phyloP scores from a whole-genome alignment of 1,140 invertebrate genomes.

The Centruroides sculpturatus region DNA sequence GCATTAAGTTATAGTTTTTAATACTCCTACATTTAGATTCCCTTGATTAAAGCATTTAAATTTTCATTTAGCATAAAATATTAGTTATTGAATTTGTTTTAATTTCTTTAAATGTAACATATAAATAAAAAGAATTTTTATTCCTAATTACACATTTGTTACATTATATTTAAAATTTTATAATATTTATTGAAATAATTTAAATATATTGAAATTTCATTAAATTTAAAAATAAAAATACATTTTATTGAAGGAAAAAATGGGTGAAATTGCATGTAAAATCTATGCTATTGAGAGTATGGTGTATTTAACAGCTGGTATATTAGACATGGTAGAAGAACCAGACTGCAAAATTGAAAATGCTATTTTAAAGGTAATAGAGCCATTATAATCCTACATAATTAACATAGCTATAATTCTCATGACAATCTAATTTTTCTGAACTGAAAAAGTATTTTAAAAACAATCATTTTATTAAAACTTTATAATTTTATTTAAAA shows the following conservation, averaged over 20 bases:
- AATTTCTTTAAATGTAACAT: too few species aligned
- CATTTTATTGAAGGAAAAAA: slow-evolving; percentile 28
- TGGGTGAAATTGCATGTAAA: slow-evolving; percentile 37
- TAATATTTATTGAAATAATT: too few species aligned
- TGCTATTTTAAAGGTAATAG: slow-evolving; percentile 28
- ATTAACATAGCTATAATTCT: neutral
- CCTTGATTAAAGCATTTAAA: too few species aligned
- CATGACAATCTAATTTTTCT: neutral
- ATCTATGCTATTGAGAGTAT: slow-evolving; percentile 64
- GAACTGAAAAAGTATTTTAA: neutral
- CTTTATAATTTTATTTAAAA: too few species aligned
- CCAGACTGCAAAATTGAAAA: slow-evolving; percentile 44
- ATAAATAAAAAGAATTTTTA: too few species aligned
- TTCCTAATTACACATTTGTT: neutral
- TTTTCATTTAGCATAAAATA: too few species aligned
- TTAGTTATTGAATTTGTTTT: too few species aligned
- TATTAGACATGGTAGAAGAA: slow-evolving; percentile 47
- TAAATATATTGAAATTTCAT: too few species aligned
- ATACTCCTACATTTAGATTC: too few species aligned
- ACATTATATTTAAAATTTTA: neutral
- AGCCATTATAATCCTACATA: neutral
- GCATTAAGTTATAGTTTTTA: too few species aligned
- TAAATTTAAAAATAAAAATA: too few species aligned
- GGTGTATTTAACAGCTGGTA: slow-evolving; percentile 52
- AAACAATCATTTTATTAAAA: neutral